These are phyloP conservation scores for Stramonita haemastoma DNA, from an alignment of 2,888 invertebrate species.

Conservation along the genomic window DNA sequence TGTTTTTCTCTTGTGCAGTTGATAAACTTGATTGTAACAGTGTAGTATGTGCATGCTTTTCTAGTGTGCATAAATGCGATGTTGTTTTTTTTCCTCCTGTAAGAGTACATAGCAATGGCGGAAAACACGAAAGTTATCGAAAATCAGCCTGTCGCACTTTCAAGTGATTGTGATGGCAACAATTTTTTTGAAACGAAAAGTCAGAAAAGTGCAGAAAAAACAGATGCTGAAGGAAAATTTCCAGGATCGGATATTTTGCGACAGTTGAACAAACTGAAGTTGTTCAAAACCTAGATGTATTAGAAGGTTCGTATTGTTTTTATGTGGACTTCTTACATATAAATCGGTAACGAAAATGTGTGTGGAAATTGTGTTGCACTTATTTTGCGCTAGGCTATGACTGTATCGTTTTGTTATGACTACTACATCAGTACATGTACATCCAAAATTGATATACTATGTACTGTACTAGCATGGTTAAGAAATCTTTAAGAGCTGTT, in stretches of 20 bases:
- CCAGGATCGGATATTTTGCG: background rate
- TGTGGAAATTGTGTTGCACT: background rate
- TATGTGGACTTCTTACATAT: too few relatives aligned
- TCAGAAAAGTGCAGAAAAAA: background rate
- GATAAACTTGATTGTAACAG: too few relatives aligned
- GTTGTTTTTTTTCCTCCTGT: too few relatives aligned
- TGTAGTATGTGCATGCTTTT: too few relatives aligned
- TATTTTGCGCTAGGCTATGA: too few relatives aligned
- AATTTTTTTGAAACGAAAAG: background rate
- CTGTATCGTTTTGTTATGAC: too few relatives aligned
- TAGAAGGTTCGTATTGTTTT: constrained; percentile 15
- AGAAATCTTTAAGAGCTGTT: too few relatives aligned
- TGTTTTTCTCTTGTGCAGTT: too few relatives aligned
- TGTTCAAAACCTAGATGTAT: constrained; percentile 12
- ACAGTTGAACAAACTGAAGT: constrained; percentile 26
- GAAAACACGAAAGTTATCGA: background rate
- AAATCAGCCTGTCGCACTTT: background rate
- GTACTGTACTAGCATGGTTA: too few relatives aligned
- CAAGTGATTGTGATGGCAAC: background rate
- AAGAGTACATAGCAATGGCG: background rate
- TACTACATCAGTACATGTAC: too few relatives aligned
- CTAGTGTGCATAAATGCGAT: too few relatives aligned
- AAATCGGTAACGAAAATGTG: background rate
- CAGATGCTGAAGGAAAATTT: background rate
- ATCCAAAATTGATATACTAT: too few relatives aligned